These are phyloP conservation scores for Anser cygnoides DNA, from an alignment of 2,113 vertebrate genomes.

Conservation along the genomic window DNA sequence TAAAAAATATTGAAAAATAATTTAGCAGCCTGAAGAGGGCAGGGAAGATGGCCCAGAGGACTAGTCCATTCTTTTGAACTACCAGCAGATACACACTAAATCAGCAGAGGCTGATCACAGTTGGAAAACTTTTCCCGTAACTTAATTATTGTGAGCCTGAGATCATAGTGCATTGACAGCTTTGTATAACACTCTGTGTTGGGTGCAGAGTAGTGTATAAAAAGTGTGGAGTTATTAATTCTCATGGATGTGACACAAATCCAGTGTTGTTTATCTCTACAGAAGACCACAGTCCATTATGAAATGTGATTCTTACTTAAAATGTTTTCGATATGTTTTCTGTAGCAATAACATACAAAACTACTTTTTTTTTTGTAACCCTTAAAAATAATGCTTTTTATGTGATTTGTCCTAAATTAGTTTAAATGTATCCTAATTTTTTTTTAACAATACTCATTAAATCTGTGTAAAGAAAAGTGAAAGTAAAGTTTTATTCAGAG, in stretches of 20 bases:
- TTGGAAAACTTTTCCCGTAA: not conserved
- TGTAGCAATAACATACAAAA: not conserved
- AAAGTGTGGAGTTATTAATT: not conserved
- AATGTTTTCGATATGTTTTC: not conserved
- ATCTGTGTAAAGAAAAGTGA: not conserved
- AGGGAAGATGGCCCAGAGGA: not conserved
- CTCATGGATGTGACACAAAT: not conserved
- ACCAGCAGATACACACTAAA: not conserved
- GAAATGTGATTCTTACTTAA: not conserved
- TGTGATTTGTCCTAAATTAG: not conserved
- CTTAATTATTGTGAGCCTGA: not conserved
- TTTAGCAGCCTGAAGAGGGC: not conserved
- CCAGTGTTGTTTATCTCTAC: not conserved
- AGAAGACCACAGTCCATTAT: not conserved
- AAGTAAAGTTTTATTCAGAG: not conserved
- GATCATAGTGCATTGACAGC: not conserved
- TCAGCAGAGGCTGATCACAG: rapidly evolving
- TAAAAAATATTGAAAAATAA: not conserved
- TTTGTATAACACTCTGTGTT: not conserved
- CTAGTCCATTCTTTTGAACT: not conserved
- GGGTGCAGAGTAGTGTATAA: not conserved
- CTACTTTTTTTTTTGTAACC: not conserved
- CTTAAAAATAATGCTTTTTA: not conserved
- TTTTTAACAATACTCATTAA: not conserved
- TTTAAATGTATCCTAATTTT: not conserved